Conservation (phyloP, 1,140 invertebrate species). For the Telenomus remus region DNA sequence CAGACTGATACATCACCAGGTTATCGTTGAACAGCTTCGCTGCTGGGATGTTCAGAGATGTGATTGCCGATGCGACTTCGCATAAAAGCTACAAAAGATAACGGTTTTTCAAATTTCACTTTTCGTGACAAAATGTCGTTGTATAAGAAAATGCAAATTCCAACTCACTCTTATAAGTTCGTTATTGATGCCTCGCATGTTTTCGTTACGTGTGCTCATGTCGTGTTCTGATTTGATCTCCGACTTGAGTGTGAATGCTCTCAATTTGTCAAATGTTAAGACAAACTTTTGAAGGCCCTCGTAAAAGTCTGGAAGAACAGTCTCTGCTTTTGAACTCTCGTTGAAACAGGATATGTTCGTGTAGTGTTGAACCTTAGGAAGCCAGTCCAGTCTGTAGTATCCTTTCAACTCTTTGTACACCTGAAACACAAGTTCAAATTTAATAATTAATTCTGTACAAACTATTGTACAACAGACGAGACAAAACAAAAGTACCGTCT, state of each 20-base stretch:
- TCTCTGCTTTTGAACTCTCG: conserved; percentile 70
- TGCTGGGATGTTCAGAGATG: conserved; percentile 57
- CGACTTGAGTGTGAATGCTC: conserved; percentile 61
- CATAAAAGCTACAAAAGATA: conserved; percentile 68
- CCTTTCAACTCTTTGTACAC: conserved; percentile 70
- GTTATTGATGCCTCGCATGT: conserved; percentile 68
- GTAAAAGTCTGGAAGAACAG: conserved; percentile 68
- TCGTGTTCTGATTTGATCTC: conserved; percentile 62
- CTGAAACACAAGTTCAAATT: conserved; percentile 62
- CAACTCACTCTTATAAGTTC: conserved; percentile 67
- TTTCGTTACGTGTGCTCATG: conserved; percentile 61
- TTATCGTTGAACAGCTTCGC: conserved; percentile 52
- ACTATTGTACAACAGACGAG: too few species aligned
- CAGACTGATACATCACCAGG: conserved; percentile 64
- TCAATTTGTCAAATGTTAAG: conserved; percentile 70
- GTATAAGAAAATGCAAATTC: too few species aligned
- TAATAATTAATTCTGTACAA: too few species aligned
- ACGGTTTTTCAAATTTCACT: conserved; percentile 1
- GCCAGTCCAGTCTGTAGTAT: conserved; percentile 71
- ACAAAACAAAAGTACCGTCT: conserved; percentile 8
- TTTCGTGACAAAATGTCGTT: background rate
- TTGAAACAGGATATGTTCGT: conserved; percentile 69
- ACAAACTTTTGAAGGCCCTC: conserved; percentile 72
- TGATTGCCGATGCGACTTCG: conserved; percentile 73
- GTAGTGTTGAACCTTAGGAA: conserved; percentile 69